Evolutionary conservation across 2,888 invertebrate species (phyloP), one percentile per base, ranked within the genome.

Genomic region (Pachliopta kotzebuea): DNA sequence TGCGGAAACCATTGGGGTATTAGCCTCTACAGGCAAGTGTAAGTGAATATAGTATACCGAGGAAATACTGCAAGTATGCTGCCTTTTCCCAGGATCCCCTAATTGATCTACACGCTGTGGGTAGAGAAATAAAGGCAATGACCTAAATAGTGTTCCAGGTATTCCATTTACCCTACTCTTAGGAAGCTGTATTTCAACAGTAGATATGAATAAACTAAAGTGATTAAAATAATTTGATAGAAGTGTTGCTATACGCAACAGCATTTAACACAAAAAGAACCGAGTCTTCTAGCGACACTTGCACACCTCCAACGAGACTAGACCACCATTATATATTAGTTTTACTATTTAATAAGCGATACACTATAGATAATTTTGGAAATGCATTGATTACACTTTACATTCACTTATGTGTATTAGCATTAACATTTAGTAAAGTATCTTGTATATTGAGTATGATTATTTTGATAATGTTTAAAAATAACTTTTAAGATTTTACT

Each of bases 181-280:
- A 2, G 2, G 31, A 31, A 8, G 26, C 4, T 6, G 4, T 26
- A 26, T 4, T 26, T 26, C 4, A 26, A 6, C 26, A 26, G 26
- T 26, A 26, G 26, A 26, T 6, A 26, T 26, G 4, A 26, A 26
- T 26, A 26, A 6, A 6, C 26, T 26, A 6, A 31, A 31, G 11
- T 31, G 2, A 37, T 37, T 4, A 37, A 37, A 37, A n/a, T 1
- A 45, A 45, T 45, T 45, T 58, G 14, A 26, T 58, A 29, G 50
- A 50, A 59, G 52, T 31, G 17, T 29, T 55, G 60, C 24, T n/a
- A 29, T 42, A n/a, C 20, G 18, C n/a, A n/a, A 11, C 3, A 55
- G 55, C 61, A 62, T 56, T 62, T 62, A 62, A 55, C 26, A 61
- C 55, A 61, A 54, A 60, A 60, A 55, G 26, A 61, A 61, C 49